Evolutionary conservation across 1,140 invertebrate genomes (phyloP).

Genomic region (Eumeta japonica): DNA sequence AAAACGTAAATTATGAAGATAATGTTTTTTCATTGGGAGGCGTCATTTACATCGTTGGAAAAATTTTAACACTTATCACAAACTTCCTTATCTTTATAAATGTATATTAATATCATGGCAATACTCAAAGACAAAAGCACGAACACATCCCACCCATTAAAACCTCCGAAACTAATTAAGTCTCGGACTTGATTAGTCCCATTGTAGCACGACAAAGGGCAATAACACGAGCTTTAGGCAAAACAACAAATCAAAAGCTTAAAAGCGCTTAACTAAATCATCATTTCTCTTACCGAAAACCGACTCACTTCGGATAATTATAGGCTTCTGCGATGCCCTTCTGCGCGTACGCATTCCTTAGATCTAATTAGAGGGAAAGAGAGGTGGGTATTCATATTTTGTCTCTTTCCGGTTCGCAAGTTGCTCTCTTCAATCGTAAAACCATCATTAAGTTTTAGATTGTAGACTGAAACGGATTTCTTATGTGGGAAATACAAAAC

Average conservation of each 20-base stretch:
- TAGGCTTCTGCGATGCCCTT: slow-evolving; percentile 27
- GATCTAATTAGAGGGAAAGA: slow-evolving; percentile 35
- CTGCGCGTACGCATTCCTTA: slow-evolving; percentile 20
- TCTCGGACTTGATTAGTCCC: slow-evolving; percentile 49
- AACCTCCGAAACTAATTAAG: slow-evolving; percentile 36
- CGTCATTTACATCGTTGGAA: too few species aligned
- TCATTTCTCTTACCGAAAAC: slow-evolving; percentile 40
- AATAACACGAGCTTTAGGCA: slow-evolving; percentile 26
- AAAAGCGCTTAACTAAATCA: slow-evolving; percentile 51
- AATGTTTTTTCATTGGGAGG: too few species aligned
- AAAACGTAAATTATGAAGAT: too few species aligned
- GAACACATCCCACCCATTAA: too few species aligned
- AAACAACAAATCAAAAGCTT: slow-evolving; percentile 46
- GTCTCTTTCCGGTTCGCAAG: neutral
- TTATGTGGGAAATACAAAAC: too few species aligned
- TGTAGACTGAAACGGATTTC: too few species aligned
- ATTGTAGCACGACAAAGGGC: slow-evolving; percentile 47
- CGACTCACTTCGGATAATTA: slow-evolving; percentile 48
- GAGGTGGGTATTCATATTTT: slow-evolving; percentile 6
- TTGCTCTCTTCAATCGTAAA: too few species aligned
- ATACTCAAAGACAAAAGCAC: too few species aligned
- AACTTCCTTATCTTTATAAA: too few species aligned
- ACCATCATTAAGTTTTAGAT: too few species aligned
- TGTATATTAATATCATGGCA: too few species aligned
- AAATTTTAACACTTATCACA: too few species aligned